Evolutionary conservation across 2,797 vertebrate species (phyloP), one percentile per base, ranked within the genome.

Genomic region (Calcarius lapponicus): DNA sequence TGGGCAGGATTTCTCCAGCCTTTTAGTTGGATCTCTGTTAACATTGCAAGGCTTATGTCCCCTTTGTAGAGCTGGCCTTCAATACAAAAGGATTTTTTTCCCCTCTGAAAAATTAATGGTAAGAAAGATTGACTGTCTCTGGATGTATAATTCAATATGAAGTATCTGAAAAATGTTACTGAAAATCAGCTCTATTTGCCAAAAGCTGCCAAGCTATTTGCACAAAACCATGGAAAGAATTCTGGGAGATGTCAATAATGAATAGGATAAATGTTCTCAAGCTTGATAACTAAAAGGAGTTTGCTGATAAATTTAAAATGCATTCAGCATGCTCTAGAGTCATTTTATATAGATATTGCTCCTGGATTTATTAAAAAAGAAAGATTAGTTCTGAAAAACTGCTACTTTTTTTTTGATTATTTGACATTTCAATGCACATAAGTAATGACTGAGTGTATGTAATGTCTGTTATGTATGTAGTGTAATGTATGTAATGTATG

Each of bases 161-260:
- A 95, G 73, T 91, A 84, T 80, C 64, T 92, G 60, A 87, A 83
- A 93, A 95, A 89, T 31, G 60, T 86, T 88, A 93, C 78, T 94
- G 78, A 92, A 96, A 96, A 95, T 84, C 82, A 92, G 60, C 51
- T 45, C 65, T 75, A 60, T 91, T 94, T 96, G 88, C 86, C 79
- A 81, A 92, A 92, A 86, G 36, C 60, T 92, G 92, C 94, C 87
- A 94, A 96, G 92, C 84, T 92, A 86, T 89, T 96, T 95, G 87
- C 86, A 94, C 83, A 86, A 90, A 95, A 69, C 13, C 60, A 85
- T 16, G 17, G 85, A 64, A 88, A 66, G 93, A 61, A 95, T 92
- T 82, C 86, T 92, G 71, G 86, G 87, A 96, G 71, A 80, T 92
- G 74, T 69, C 94, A 93, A 78, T 96, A 95, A 95, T 62, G 93